These are phyloP conservation scores for Argyrosomus regius DNA, from an alignment of 2,797 vertebrate genomes.

Conservation along the genomic window DNA sequence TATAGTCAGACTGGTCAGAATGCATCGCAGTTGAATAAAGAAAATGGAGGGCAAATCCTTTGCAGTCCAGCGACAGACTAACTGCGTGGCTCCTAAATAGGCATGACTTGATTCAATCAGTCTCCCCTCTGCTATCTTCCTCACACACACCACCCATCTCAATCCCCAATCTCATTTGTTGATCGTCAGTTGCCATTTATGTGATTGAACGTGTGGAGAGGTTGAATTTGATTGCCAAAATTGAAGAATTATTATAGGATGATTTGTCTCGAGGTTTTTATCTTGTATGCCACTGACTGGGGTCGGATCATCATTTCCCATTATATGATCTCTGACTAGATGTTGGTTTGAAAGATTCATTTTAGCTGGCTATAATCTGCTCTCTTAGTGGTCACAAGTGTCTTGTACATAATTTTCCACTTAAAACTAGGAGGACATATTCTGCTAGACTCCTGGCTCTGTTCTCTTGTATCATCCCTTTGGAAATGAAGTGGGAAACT, in stretches of 20 bases:
- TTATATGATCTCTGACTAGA: slow-evolving; percentile 44
- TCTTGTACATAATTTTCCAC: slow-evolving; percentile 21
- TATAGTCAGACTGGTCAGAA: slow-evolving; percentile 27
- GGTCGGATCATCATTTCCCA: slow-evolving; percentile 49
- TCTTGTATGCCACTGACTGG: slow-evolving; percentile 17
- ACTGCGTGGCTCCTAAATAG: slow-evolving; percentile 47
- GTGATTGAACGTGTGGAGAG: slow-evolving; percentile 45
- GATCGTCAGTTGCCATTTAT: slow-evolving; percentile 61
- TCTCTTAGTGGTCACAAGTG: background rate
- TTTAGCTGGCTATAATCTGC: slow-evolving; percentile 23
- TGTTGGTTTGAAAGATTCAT: slow-evolving; percentile 39
- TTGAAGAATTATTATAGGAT: slow-evolving; percentile 51
- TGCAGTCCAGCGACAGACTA: slow-evolving; percentile 46
- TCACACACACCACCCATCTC: slow-evolving; percentile 35
- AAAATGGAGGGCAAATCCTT: slow-evolving; percentile 51
- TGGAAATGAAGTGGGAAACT: background rate
- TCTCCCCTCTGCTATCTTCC: slow-evolving; percentile 8
- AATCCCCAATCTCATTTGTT: slow-evolving; percentile 61
- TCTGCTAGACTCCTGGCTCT: background rate
- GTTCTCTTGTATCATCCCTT: background rate
- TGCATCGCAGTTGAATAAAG: slow-evolving; percentile 5
- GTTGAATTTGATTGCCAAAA: slow-evolving; percentile 61
- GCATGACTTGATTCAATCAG: slow-evolving; percentile 60
- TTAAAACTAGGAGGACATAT: background rate
- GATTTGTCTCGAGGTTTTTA: slow-evolving; percentile 48